Evolutionary conservation across 1,140 invertebrate species (phyloP).

Genomic region (Gryon sp.): DNA sequence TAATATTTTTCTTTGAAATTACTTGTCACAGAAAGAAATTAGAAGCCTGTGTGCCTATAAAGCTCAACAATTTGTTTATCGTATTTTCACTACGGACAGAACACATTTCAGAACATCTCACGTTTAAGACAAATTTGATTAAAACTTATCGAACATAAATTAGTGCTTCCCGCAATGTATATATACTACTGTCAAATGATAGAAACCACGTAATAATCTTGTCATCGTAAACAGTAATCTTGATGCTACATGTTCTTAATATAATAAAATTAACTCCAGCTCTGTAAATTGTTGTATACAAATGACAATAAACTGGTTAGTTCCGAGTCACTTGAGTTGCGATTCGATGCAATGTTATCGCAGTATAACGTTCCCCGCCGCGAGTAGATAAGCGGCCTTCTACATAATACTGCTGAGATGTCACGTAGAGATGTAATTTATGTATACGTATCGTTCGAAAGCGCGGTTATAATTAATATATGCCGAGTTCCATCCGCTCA

Average conservation of each 20-base stretch:
- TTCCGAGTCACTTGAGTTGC: slow-evolving; percentile 29
- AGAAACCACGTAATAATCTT: too few relatives aligned
- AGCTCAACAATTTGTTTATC: too few relatives aligned
- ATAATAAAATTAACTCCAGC: slow-evolving; percentile 23
- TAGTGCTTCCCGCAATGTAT: too few relatives aligned
- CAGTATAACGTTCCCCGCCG: slow-evolving; percentile 9
- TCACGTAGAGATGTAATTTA: slow-evolving; percentile 65
- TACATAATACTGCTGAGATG: slow-evolving; percentile 61
- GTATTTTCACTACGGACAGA: too few relatives aligned
- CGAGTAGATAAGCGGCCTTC: slow-evolving; percentile 44
- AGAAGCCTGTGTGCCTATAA: too few relatives aligned
- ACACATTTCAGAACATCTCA: too few relatives aligned
- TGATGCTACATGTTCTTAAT: not conserved
- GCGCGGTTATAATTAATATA: slow-evolving; percentile 71
- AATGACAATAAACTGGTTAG: slow-evolving; percentile 31
- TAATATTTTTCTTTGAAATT: too few relatives aligned
- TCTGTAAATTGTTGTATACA: slow-evolving; percentile 15
- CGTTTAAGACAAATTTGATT: too few relatives aligned
- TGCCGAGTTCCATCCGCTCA: slow-evolving; percentile 68
- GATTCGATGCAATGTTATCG: slow-evolving; percentile 49
- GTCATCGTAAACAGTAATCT: too few relatives aligned
- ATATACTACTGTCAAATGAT: too few relatives aligned
- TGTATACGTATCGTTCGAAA: slow-evolving; percentile 62
- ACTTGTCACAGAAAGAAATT: too few relatives aligned
- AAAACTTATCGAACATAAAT: too few relatives aligned